A percentile compares a stretch with the other conserved stretches of the same genome.
phyloP scores from a whole-genome alignment of 2,888 invertebrate species.

The Mystacides longicornis region DNA sequence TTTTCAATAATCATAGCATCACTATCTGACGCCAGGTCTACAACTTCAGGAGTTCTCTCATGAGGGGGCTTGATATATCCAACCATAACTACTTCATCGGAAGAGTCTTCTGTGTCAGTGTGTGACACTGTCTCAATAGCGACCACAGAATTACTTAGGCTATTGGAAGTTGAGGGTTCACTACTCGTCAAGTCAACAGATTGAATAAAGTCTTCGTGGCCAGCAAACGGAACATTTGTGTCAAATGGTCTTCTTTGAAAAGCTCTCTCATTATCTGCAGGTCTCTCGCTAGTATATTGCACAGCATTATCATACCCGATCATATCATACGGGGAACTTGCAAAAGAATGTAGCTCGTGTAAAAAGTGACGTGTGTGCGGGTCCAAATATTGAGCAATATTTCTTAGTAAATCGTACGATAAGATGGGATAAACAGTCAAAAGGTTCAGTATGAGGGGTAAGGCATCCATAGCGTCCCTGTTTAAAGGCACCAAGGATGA shows the following conservation, averaged over 20 bases:
- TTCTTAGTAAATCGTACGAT: constrained; percentile 66
- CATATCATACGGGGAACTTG: constrained; percentile 81
- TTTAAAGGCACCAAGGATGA: constrained; percentile 54
- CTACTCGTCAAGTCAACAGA: constrained; percentile 31
- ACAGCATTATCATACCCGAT: constrained; percentile 70
- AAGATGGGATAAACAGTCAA: constrained; percentile 60
- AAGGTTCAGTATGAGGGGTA: constrained; percentile 62
- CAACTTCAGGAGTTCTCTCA: constrained; percentile 59
- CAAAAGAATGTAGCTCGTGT: constrained; percentile 82
- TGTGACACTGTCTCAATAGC: constrained; percentile 45
- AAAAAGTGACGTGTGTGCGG: constrained; percentile 76
- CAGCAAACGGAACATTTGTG: too few species aligned
- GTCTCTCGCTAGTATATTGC: constrained; percentile 52
- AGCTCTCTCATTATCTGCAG: constrained; percentile 35
- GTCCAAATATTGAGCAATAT: constrained; percentile 66
- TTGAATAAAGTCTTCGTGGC: constrained; percentile 39
- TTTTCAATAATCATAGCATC: constrained; percentile 36
- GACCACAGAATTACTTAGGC: constrained; percentile 32
- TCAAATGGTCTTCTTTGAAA: too few species aligned
- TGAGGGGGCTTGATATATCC: constrained; percentile 59
- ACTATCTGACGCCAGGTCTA: constrained; percentile 53
- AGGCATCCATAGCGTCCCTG: constrained; percentile 56
- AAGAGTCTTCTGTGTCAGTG: constrained; percentile 44
- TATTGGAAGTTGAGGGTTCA: constrained; percentile 27
- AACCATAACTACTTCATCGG: constrained; percentile 54